phyloP scores from a whole-genome alignment of 2,113 vertebrate genomes.

The Gymnobelideus leadbeateri region DNA sequence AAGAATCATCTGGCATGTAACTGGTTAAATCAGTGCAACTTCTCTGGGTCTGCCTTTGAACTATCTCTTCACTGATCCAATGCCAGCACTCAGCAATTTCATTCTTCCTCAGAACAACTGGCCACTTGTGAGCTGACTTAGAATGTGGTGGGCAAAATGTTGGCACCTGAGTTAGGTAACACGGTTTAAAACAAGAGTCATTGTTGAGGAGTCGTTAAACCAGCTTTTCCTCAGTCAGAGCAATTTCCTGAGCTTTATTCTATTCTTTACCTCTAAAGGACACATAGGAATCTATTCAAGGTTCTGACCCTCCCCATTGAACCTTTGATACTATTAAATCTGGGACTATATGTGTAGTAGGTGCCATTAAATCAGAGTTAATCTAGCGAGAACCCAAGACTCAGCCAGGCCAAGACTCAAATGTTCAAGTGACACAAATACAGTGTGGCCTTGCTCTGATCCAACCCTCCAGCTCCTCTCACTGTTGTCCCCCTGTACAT shows the following conservation, averaged over 20 bases:
- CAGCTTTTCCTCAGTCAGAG: background rate
- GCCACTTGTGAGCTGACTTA: background rate
- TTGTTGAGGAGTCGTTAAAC: background rate
- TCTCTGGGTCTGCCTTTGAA: background rate
- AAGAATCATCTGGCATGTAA: background rate
- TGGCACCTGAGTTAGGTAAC: constrained; percentile 8
- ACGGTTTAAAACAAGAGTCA: background rate
- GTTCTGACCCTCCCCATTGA: background rate
- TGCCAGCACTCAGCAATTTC: background rate
- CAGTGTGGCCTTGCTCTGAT: background rate
- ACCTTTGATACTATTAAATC: background rate
- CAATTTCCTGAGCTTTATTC: constrained; percentile 2
- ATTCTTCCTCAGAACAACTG: background rate
- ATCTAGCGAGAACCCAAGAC: background rate
- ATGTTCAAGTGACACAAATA: background rate
- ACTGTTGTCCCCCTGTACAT: background rate
- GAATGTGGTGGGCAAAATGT: background rate
- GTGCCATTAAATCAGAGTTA: background rate
- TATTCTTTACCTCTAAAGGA: background rate
- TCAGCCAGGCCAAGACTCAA: background rate
- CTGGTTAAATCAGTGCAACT: background rate
- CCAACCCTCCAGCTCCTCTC: background rate
- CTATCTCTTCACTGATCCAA: background rate
- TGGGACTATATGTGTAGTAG: background rate
- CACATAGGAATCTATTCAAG: background rate